Base-by-base conservation (phyloP, 1,140 invertebrate species). In the Cotesia typhae region DNA sequence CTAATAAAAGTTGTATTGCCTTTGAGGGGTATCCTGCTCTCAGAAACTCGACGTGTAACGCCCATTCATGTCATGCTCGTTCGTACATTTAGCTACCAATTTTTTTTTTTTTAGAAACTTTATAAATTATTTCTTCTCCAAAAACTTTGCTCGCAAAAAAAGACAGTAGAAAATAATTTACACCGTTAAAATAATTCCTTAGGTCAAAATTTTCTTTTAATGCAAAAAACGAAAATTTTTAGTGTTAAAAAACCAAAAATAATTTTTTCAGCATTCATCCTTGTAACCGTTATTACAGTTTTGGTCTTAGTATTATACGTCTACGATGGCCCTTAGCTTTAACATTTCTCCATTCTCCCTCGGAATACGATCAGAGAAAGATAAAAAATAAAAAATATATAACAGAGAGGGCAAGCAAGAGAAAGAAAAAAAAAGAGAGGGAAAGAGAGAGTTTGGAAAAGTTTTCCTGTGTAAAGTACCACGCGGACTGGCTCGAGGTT, bases 401-500 rank as follows among this genome's bases (percentile, higher is more conserved):
- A 65, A 52, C 47, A 78, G 70, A 77, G 63, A 75, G 74, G 76
- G 72, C 76, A 74, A 78, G 74, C 70, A 73, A 70, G 70, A 72
- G 63, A 61, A 53, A 72, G 72, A 67, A 74, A 74, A 68, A 72
- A 64, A 64, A 51, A 73, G 72, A 67, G 74, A 67, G 5, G 38
- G 65, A 57, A 67, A 75, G 65, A 77, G 68, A 72, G 76, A 77
- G 74, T 70, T 73, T 63, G 73, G 75, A 76, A 86, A 86, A 86
- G 81, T 86, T 87, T 87, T 86, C 82, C 79, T 82, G 84, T 82
- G 85, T 83, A 86, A 87, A 87, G 85, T 87, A 87, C 84, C 84
- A 85, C 84, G 83, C 84, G 84, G 83, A 86, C 86, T 87, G 86
- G 84, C 86, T 86, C 83, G 85, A 85, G 85, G 84, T 87, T 87